Base-by-base conservation (phyloP, 2,888 invertebrate genomes). In the Drosophila rubida region DNA sequence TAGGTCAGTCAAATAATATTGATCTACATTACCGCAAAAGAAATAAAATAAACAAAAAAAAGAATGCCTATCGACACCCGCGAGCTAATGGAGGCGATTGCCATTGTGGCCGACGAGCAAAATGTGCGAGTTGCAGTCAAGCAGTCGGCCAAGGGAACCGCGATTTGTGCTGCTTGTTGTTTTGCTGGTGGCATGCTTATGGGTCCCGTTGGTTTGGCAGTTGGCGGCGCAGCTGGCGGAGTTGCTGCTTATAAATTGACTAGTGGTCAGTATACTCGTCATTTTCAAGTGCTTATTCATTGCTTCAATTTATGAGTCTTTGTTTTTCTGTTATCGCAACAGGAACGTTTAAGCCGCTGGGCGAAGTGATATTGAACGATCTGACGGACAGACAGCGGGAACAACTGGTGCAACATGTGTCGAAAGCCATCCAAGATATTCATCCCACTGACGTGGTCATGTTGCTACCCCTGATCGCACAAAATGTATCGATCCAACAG, bases 151-250 rank as follows among this genome's bases (percentile, higher is more conserved):
- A 90, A 90, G 72, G 92, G 92, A 19, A 89, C 91, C 1, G 55
- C 87, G 0, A 69, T 92, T 23, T 91, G 91, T 67, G 91, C 88
- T 5, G 90, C 86, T 2, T 87, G 88, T 16, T 89, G 88, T 41
- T 90, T 92, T 70, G 78, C 86, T 22, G 92, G 91, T 2, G 92
- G 92, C 1, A n/a, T 91, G 2, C 48, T 91, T 2, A 59, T 90
- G 45, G 91, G 91, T 0, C 91, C 92, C 19, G 75, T 88, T 2
- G 92, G 92, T 0, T 30, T 92, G 23, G 91, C 91, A 0, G 62
- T 91, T 16, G 92, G 92, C 42, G 90, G 92, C 0, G 82, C 89
- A 0, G 85, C 89, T n/a, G 92, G 92, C 0, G 91, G 91, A 4
- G 49, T 91, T 0, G 75, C 87, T 3, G 92, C 91, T 0, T 90